Conservation (phyloP, 2,113 vertebrate species). For the Galeopterus variegatus region DNA sequence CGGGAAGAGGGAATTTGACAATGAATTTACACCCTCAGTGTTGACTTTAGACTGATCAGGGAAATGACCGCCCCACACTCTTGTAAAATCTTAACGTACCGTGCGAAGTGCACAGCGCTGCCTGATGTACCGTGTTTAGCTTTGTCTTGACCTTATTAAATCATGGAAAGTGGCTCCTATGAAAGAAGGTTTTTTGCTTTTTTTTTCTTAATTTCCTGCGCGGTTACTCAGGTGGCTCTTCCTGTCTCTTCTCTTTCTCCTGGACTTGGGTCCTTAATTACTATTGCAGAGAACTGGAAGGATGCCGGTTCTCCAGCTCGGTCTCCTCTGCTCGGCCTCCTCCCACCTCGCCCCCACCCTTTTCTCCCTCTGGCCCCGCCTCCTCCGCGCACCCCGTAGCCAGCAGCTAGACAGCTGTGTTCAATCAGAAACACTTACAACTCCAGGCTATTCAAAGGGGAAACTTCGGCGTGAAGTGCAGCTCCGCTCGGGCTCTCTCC, state of each 20-base stretch:
- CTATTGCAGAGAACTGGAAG: slow-evolving; percentile 81
- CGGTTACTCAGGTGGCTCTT: slow-evolving; percentile 80
- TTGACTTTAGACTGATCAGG: background rate
- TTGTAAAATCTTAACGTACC: slow-evolving; percentile 80
- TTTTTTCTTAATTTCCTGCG: slow-evolving; percentile 58
- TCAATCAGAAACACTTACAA: slow-evolving; percentile 91
- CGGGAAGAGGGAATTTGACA: background rate
- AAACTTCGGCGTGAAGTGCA: slow-evolving; percentile 87
- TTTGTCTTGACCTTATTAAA: slow-evolving; percentile 79
- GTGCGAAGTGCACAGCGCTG: slow-evolving; percentile 64
- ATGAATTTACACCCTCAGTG: slow-evolving; percentile 33
- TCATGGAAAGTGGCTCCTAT: slow-evolving; percentile 59
- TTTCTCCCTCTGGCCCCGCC: slow-evolving; percentile 85
- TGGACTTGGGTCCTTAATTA: slow-evolving; percentile 76
- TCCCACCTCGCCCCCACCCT: slow-evolving; percentile 42
- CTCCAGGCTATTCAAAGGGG: slow-evolving; percentile 85
- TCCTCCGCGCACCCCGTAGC: slow-evolving; percentile 86
- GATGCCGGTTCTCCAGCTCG: slow-evolving; percentile 83
- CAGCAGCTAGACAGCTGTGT: slow-evolving; percentile 91
- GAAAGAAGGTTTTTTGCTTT: background rate
- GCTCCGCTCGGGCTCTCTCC: slow-evolving; percentile 51
- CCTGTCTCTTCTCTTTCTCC: slow-evolving; percentile 76
- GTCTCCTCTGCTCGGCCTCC: slow-evolving; percentile 26
- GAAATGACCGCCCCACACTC: slow-evolving; percentile 30
- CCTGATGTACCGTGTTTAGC: slow-evolving; percentile 54